phyloP scores from a whole-genome alignment of 92 coral and sea anemone genomes.

The Desmophyllum pertusum region DNA sequence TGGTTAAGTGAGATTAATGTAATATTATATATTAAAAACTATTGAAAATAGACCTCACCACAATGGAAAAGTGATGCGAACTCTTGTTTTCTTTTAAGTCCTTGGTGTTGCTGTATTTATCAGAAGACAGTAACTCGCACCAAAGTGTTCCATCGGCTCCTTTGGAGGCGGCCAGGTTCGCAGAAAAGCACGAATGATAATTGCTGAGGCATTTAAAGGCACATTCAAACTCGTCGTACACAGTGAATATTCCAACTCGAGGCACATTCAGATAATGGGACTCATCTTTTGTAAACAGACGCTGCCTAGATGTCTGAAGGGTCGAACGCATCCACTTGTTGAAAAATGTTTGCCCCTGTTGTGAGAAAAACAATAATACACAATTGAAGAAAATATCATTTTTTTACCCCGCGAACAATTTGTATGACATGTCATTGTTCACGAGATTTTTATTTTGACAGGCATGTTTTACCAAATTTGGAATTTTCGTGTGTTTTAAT shows the following conservation, averaged over 20 bases:
- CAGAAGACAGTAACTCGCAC: not conserved
- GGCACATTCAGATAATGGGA: not conserved
- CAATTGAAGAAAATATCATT: too few species aligned
- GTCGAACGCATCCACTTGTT: not conserved
- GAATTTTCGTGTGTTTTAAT: too few species aligned
- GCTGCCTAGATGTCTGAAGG: not conserved
- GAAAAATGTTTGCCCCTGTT: not conserved
- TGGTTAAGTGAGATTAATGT: too few species aligned
- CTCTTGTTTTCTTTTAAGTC: not conserved
- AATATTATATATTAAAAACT: too few species aligned
- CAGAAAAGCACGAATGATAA: not conserved
- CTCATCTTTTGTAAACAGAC: not conserved
- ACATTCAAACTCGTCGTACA: not conserved
- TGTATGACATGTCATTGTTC: too few species aligned
- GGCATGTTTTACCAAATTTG: too few species aligned
- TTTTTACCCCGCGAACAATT: too few species aligned
- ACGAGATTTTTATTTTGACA: too few species aligned
- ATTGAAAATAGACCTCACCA: too few species aligned
- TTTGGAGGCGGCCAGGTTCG: not conserved
- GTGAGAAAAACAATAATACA: too few species aligned
- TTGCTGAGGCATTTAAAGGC: not conserved
- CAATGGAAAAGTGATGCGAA: not conserved
- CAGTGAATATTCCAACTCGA: not conserved
- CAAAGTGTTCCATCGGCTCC: not conserved
- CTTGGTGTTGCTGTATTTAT: not conserved